phyloP scores from a whole-genome alignment of 2,797 vertebrate species.

The Coregonus suidteri region DNA sequence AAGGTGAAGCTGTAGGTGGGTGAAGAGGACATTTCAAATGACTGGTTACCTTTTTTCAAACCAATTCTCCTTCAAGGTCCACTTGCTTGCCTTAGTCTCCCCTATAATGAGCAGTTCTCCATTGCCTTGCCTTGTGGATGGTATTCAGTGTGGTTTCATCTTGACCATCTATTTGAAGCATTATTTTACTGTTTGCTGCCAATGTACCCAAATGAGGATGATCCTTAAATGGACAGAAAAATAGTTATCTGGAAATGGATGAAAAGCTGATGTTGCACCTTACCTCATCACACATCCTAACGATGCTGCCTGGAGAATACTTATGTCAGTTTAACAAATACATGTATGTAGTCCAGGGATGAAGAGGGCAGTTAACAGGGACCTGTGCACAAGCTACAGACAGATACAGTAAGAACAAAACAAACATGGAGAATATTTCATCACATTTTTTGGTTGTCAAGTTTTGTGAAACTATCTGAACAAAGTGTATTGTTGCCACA shows the following conservation, averaged over 20 bases:
- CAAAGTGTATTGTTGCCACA: background rate
- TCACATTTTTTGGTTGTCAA: background rate
- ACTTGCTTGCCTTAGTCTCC: background rate
- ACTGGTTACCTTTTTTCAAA: conserved; percentile 13
- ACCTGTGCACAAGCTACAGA: conserved; percentile 1
- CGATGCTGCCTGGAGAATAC: conserved; percentile 4
- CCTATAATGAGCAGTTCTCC: background rate
- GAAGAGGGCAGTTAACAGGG: background rate
- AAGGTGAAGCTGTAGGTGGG: conserved; percentile 29
- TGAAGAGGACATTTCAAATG: background rate
- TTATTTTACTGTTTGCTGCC: conserved; percentile 1
- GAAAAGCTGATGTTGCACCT: background rate
- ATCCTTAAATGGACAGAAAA: conserved; percentile 9
- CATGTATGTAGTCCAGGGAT: background rate
- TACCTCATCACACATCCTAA: background rate
- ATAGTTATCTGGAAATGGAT: conserved; percentile 13
- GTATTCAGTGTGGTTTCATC: background rate
- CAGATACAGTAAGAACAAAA: background rate
- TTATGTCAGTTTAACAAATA: background rate
- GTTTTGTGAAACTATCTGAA: conserved; percentile 2
- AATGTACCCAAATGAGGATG: conserved; percentile 13
- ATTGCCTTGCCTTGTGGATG: conserved; percentile 3
- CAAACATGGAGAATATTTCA: background rate
- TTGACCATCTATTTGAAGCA: conserved; percentile 15
- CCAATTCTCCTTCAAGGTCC: conserved; percentile 11